A percentile compares a stretch with the other conserved stretches of the same genome.
Conservation (phyloP, 2,797 vertebrate genomes). For the Eupleurogrammus muticus region DNA sequence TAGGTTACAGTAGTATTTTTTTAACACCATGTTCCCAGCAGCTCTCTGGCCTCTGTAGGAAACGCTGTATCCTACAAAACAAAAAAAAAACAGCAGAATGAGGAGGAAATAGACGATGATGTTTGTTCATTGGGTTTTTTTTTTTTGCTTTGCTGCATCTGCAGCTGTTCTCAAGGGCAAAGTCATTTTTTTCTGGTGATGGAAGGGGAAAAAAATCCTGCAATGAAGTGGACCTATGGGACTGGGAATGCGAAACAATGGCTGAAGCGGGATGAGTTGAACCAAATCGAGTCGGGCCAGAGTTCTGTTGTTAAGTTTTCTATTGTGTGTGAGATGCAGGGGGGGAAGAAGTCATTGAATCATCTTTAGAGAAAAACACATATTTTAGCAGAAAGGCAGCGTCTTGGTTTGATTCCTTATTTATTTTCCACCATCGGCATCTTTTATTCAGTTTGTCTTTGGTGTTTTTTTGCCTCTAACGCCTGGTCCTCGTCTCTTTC, state of each 20-base stretch:
- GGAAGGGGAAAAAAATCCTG: constrained; percentile 41
- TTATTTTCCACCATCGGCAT: constrained; percentile 19
- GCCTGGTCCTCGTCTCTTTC: constrained; percentile 31
- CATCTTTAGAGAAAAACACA: constrained; percentile 41
- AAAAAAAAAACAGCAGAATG: constrained; percentile 27
- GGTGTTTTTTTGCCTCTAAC: constrained; percentile 29
- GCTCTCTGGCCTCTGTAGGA: constrained; percentile 64
- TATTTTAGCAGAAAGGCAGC: constrained; percentile 36
- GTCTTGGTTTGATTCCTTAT: constrained; percentile 22
- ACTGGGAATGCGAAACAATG: constrained; percentile 67
- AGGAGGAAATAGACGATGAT: constrained; percentile 21
- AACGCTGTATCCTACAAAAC: constrained; percentile 46
- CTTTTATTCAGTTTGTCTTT: not conserved
- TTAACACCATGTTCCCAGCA: too few species aligned
- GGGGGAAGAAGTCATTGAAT: constrained; percentile 55
- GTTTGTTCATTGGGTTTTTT: constrained; percentile 30
- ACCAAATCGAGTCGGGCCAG: constrained; percentile 37
- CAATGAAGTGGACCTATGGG: constrained; percentile 67
- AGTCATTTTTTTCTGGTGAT: constrained; percentile 51
- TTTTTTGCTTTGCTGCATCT: constrained; percentile 32
- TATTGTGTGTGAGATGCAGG: too few species aligned
- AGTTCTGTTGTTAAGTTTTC: constrained; percentile 62
- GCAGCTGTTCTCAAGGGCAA: constrained; percentile 52
- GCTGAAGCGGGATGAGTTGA: constrained; percentile 58
- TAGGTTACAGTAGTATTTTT: too few species aligned